phyloP scores from a whole-genome alignment of 2,797 vertebrate species.

The Taeniopygia guttata region DNA sequence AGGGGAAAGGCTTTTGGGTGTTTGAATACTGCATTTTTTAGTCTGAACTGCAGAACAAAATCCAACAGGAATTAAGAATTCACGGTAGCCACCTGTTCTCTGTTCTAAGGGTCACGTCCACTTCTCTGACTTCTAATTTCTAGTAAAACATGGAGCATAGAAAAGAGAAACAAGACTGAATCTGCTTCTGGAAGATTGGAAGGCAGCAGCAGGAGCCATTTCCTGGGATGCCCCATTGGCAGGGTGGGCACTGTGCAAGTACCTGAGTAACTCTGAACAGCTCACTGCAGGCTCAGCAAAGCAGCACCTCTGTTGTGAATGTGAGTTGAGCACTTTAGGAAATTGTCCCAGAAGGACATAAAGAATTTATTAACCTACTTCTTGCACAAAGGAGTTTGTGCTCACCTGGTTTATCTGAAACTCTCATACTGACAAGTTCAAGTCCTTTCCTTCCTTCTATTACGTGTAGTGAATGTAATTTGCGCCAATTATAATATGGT shows the following conservation, averaged over 20 bases:
- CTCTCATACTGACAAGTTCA: neutral
- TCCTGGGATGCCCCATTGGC: neutral
- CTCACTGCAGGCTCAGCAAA: neutral
- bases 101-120: neutral
- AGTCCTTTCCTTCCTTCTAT: too few relatives aligned
- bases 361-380: neutral
- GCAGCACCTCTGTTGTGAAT: neutral
- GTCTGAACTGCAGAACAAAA: neutral
- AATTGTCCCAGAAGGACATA: neutral
- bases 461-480: too few relatives aligned
- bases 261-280: neutral
- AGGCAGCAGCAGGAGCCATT: neutral
- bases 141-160: neutral
- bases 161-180: neutral
- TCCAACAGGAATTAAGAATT: neutral
- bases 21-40: neutral
- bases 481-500: too few relatives aligned
- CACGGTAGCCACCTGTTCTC: neutral
- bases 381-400: neutral
- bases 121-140: neutral
- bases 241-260: neutral
- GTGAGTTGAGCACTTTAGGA: neutral
- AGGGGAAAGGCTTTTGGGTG: neutral
- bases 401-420: neutral
- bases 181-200: neutral